Base-by-base conservation (phyloP, 2,888 invertebrate genomes). In the Cyrtodaria siliqua region DNA sequence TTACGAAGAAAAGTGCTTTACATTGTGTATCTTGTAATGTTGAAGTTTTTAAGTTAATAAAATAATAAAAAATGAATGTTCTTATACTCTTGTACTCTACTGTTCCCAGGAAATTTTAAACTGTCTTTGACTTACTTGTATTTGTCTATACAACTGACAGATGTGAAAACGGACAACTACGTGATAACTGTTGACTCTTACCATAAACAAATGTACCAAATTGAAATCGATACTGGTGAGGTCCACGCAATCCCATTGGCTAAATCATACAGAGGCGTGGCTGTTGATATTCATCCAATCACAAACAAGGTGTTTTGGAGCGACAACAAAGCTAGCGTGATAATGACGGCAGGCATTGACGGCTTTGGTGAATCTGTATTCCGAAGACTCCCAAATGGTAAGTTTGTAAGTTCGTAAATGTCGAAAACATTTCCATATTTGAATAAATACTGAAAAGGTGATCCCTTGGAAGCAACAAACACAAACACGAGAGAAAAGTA, bases 201-300 rank as follows among this genome's bases (percentile, higher is more conserved):
- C 77, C 87, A 96, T 85, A 95, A 95, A 56, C 96, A 96, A 61
- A 94, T 98, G 49, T 96, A 96, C 0, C 95, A 96, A 88, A 96
- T 97, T 74, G 96, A 97, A 0, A 93, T 97, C n/a, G 96, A 96
- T 94, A 83, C 79, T 1, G 85, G 84, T 1, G 78, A 76, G 3
- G 82, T 89, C 14, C 77, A 80, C 55, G 87, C 89, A 3, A 61
- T 91, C 6, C 79, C 87, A 12, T 74, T 87, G 33, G 42, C 64
- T 3, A 81, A 74, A 6, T 59, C 67, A 0, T 95, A 96, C 83
- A 96, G 96, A 83, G 96, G 96, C 0, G 96, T 97, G 9, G 96
- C 97, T 0, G 95, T 97, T 0, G 97, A 97, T 89, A 97, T 95
- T 91, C 97, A 97, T 88, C 96, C 96, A 94, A 95, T 95, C 55